Conservation (phyloP, 2,113 vertebrate species). For the Hydrolagus affinis region DNA sequence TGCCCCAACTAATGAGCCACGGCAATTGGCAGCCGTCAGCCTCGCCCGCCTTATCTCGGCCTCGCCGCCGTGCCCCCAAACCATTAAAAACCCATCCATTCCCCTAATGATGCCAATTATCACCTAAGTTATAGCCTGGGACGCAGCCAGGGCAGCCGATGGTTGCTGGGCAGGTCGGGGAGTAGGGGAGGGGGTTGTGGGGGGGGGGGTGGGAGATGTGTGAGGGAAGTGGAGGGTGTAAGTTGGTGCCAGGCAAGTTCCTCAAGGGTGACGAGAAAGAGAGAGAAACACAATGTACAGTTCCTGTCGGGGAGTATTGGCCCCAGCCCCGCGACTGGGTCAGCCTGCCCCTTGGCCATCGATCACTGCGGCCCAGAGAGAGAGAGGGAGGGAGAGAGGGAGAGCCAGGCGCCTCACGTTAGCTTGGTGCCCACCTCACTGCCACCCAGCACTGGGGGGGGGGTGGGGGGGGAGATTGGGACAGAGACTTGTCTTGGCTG, state of each 20-base stretch:
- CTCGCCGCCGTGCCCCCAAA: not conserved
- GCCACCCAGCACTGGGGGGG: no score
- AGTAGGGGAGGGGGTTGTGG: no score
- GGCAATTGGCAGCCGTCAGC: not conserved
- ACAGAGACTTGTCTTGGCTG: no score
- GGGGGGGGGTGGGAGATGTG: no score
- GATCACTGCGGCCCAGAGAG: not conserved
- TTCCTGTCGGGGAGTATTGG: not conserved
- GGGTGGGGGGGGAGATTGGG: no score
- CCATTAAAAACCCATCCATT: constrained; percentile 2
- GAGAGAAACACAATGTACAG: not conserved
- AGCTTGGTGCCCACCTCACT: no score
- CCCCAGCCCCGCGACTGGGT: not conserved
- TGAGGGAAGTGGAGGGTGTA: no score
- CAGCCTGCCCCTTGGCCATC: not conserved
- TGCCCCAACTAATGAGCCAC: not conserved
- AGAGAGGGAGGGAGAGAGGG: no score
- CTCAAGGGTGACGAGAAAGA: not conserved
- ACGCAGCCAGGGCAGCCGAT: not conserved
- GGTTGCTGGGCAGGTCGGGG: no score
- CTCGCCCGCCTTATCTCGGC: not conserved
- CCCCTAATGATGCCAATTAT: not conserved
- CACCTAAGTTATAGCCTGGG: no score
- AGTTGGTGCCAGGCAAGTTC: not conserved
- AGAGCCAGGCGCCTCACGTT: no score